These are phyloP conservation scores for Dysmachus trigonus DNA, from an alignment of 2,888 invertebrate species.

Conservation along the genomic window DNA sequence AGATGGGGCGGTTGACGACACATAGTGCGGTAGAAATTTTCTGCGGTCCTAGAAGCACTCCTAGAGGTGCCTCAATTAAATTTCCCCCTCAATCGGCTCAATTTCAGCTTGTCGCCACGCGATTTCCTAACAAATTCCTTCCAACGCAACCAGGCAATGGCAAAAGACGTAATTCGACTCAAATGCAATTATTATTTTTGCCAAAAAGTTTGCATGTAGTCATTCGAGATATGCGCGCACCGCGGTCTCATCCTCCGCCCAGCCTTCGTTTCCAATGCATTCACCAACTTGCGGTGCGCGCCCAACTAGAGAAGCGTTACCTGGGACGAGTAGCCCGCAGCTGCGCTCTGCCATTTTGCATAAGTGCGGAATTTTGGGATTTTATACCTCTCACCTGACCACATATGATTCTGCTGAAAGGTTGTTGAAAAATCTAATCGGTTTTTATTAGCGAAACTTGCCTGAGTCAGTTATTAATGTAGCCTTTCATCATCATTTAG, in stretches of 20 bases:
- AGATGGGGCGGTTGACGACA: neutral
- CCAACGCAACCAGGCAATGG: neutral
- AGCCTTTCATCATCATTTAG: neutral
- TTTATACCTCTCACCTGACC: constrained; percentile 41
- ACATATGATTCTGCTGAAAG: neutral
- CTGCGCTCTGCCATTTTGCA: constrained; percentile 30
- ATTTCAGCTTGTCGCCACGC: neutral
- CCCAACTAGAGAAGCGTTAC: neutral
- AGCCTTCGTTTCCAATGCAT: neutral
- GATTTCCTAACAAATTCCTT: neutral
- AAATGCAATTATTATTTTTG: neutral
- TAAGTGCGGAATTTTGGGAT: constrained; percentile 45
- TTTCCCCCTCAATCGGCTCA: neutral
- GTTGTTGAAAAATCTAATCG: neutral
- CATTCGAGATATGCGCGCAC: constrained; percentile 12
- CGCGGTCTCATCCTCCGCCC: neutral
- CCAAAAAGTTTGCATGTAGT: constrained; percentile 5
- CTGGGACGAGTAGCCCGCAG: neutral
- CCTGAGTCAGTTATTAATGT: neutral
- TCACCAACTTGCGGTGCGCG: neutral
- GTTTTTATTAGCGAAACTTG: neutral
- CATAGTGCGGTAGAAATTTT: neutral
- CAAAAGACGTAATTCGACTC: neutral
- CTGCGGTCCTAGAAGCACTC: neutral
- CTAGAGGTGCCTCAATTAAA: neutral